These are phyloP conservation scores for Bradypodion ventrale DNA, from an alignment of 2,797 vertebrate genomes.

Conservation along the genomic window DNA sequence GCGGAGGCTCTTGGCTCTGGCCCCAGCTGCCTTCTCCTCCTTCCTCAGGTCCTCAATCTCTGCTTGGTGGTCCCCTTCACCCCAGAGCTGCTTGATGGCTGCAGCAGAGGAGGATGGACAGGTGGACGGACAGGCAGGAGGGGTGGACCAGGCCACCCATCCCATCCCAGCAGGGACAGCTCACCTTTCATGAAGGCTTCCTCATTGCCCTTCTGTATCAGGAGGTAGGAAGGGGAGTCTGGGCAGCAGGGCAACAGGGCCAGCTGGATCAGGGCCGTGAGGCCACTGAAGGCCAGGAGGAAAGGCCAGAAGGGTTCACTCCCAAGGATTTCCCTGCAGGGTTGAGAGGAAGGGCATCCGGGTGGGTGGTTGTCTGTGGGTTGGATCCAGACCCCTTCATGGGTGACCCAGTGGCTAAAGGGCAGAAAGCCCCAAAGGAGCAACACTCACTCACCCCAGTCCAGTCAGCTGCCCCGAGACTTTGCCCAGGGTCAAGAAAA, in stretches of 20 bases:
- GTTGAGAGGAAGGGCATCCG: constrained; percentile 9
- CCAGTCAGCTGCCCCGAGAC: constrained; percentile 84
- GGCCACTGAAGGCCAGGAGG: constrained; percentile 87
- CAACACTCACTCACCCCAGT: constrained; percentile 75
- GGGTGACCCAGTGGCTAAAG: too few species aligned
- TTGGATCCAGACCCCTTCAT: too few species aligned
- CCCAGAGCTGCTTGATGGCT: constrained; percentile 85
- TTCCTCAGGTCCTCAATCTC: constrained; percentile 88
- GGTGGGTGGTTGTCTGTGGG: too few species aligned
- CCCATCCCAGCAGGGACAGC: too few species aligned
- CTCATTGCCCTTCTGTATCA: constrained; percentile 88
- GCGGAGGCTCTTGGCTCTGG: constrained; percentile 69
- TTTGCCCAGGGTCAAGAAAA: constrained; percentile 85
- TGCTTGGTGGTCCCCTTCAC: constrained; percentile 77
- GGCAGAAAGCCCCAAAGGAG: too few species aligned
- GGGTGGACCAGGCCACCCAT: too few species aligned
- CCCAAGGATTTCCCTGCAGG: constrained; percentile 87
- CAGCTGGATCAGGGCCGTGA: constrained; percentile 87
- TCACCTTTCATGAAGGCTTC: constrained; percentile 88
- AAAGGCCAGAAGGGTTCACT: constrained; percentile 86
- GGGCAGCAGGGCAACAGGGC: constrained; percentile 90
- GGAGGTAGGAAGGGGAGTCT: constrained; percentile 91
- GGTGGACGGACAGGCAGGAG: not conserved
- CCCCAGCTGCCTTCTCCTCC: constrained; percentile 82
- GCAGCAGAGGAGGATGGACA: not conserved